A percentile compares a stretch with the other conserved stretches of the same genome.
Evolutionary conservation across 2,888 invertebrate genomes (phyloP).

Genomic region (Sesamia inferens): DNA sequence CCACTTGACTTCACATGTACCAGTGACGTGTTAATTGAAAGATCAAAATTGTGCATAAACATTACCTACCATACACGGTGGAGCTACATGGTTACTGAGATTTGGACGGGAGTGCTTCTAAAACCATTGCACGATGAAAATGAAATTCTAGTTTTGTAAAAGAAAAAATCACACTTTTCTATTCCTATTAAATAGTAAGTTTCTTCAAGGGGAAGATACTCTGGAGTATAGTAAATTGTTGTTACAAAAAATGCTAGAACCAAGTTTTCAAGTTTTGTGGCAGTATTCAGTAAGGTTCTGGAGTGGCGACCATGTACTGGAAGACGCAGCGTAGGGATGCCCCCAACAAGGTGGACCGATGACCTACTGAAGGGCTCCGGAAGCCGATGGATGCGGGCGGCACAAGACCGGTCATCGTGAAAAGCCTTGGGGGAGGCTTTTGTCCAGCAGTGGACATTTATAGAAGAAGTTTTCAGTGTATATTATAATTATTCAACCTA

Average conservation of each 20-base stretch:
- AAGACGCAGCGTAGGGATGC: no score
- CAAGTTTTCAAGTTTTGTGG: no score
- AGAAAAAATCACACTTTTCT: background rate
- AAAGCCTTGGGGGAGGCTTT: no score
- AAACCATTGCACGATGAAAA: background rate
- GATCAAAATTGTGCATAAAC: slow-evolving; percentile 59
- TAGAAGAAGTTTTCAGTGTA: no score
- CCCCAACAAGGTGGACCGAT: no score
- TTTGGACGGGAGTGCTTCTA: background rate
- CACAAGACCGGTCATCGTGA: no score
- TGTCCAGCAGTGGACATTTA: no score
- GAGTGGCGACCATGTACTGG: no score
- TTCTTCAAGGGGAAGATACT: background rate
- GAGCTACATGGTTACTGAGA: slow-evolving; percentile 5
- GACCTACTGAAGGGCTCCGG: no score
- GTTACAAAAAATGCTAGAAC: background rate
- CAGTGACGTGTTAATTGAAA: slow-evolving; percentile 56
- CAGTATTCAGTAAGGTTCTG: no score
- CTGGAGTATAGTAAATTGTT: background rate
- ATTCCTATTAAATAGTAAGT: background rate
- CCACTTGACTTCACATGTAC: slow-evolving; percentile 46
- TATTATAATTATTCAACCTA: no score
- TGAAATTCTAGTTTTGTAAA: background rate
- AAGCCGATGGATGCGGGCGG: no score
- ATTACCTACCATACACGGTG: slow-evolving; percentile 34